Evolutionary conservation across 1,140 invertebrate genomes (phyloP).

Genomic region (Dufourea novaeangliae): DNA sequence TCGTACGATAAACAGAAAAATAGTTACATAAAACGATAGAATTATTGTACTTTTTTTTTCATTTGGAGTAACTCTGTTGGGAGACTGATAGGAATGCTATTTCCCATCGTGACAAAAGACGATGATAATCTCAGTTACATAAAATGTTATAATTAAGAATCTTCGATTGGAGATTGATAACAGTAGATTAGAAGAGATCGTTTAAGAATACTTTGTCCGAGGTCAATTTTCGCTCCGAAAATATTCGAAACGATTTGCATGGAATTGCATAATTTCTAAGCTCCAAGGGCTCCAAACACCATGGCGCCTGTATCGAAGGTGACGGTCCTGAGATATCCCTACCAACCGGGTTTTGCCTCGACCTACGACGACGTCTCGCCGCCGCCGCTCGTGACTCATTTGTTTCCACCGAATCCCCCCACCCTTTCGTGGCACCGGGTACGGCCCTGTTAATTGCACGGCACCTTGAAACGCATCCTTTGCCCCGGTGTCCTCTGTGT

Average conservation of each 20-base stretch:
- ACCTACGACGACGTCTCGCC: constrained; percentile 56
- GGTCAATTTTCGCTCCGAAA: neutral
- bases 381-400: constrained; percentile 60
- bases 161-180: too few species aligned
- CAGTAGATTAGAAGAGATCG: too few species aligned
- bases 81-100: too few species aligned
- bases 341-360: constrained; percentile 31
- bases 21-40: too few species aligned
- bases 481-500: constrained; percentile 1
- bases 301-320: neutral
- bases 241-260: neutral
- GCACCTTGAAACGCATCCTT: constrained; percentile 12
- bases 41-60: too few species aligned
- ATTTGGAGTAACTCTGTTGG: too few species aligned
- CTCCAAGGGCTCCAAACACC: too few species aligned
- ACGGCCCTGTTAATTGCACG: constrained; percentile 46
- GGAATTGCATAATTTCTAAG: neutral
- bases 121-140: too few species aligned
- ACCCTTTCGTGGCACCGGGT: constrained; percentile 6
- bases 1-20: too few species aligned
- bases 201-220: neutral
- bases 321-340: constrained; percentile 51
- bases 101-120: too few species aligned
- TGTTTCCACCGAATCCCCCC: constrained; percentile 27
- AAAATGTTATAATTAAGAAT: neutral